phyloP scores from a whole-genome alignment of 2,797 vertebrate genomes.

The Anguilla pacifica region DNA sequence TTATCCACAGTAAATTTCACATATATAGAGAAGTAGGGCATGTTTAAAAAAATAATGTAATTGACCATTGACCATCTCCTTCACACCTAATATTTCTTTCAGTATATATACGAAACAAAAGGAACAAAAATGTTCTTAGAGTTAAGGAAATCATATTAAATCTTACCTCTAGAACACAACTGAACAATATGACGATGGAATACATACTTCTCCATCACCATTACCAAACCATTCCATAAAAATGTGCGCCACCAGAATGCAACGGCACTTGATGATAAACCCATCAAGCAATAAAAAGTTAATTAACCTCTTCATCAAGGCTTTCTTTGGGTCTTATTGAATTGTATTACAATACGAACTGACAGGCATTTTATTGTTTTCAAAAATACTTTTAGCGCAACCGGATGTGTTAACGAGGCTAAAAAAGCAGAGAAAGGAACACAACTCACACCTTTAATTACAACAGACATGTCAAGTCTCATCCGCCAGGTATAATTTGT shows the following conservation, averaged over 20 bases:
- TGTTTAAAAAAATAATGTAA: neutral
- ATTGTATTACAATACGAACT: conserved; percentile 73
- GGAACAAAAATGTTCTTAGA: neutral
- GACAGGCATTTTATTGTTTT: conserved; percentile 63
- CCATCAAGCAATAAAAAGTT: neutral
- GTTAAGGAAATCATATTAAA: too few species aligned
- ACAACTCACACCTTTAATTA: conserved; percentile 69
- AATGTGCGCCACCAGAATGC: neutral
- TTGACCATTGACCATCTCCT: neutral
- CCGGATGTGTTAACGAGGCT: conserved; percentile 68
- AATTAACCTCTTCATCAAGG: conserved; percentile 50
- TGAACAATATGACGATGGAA: neutral
- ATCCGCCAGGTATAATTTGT: conserved; percentile 67
- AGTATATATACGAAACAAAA: neutral
- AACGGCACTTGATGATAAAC: conserved; percentile 16
- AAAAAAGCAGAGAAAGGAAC: conserved; percentile 58
- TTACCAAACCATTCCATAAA: neutral
- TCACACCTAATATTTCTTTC: neutral
- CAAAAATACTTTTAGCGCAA: conserved; percentile 68
- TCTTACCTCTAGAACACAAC: neutral
- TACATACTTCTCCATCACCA: neutral
- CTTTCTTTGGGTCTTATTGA: conserved; percentile 72
- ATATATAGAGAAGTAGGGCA: neutral
- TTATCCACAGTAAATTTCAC: neutral
- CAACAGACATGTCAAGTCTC: conserved; percentile 68